Base-by-base conservation (phyloP, 2,888 invertebrate species). In the Cylindroiulus punctatus region DNA sequence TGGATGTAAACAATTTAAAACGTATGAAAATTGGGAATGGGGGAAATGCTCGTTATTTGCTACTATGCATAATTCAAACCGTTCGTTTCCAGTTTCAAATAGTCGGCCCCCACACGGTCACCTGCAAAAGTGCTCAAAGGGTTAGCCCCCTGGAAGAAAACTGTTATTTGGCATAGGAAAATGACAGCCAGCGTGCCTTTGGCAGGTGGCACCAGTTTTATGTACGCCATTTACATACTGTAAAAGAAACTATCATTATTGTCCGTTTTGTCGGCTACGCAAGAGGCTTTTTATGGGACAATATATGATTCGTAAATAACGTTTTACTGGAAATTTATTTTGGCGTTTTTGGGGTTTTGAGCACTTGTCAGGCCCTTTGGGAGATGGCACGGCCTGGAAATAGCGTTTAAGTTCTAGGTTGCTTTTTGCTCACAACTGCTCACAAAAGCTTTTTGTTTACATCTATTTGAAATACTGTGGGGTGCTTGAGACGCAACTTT, bases 1-100 rank as follows among this genome's bases (percentile, higher is more conserved):
- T 65, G 65, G 65, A 65, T 65, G 65, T 65, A 65, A 65, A 65
- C 65, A 65, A 65, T 65, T 65, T 65, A 65, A 65, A 65, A 65
- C 65, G 65, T 65, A 65, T 65, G 65, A 65, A 65, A 65, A 65
- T 65, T 65, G 65, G 65, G 26, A 65, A 65, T 26, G 26, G 26
- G 22, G 22, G 26, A 10, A 65, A 65, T 26, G 65, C 26, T 65
- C 10, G 26, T 65, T 26, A 65, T 65, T 22, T 22, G 65, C 65
- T 65, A 65, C 65, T 65, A 65, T 65, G 65, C 65, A 65, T 65
- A 65, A 65, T 65, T 65, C 65, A 65, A n/a, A 26, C 26, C 26
- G 65, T 26, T 26, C 65, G 26, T 36, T 19, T 57, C 57, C 57
- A 57, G 19, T 57, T 57, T 57, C 57, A n/a, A n/a, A 57, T 7